Base-by-base conservation (phyloP, 92 coral and sea anemone genomes). In the Ricordea florida region DNA sequence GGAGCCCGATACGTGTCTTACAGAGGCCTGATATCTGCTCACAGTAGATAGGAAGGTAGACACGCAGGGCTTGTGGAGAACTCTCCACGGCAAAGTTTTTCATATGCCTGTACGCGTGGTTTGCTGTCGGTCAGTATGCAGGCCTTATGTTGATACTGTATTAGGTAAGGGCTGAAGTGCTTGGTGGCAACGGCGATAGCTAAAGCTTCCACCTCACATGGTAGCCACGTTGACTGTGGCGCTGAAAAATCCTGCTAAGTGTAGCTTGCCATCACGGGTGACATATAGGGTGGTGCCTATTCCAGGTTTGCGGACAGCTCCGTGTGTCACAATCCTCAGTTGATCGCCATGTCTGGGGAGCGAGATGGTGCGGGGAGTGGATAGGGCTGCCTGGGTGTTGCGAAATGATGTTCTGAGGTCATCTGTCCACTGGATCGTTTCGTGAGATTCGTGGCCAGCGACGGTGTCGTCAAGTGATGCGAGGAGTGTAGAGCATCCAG, bases 41-140 rank as follows among this genome's bases (percentile, higher is more conserved):
- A 73, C 82, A 22, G 33, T 62, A 13, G 86, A 46, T 55, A 81
- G 55, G 75, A 73, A 73, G 40, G 66, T 61, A 4, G 83, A 74
- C 36, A 82, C 83, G 8, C 67, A 72, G 68, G 89, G 83, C 89
- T 75, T 23, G 83, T 56, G 24, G 89, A 66, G 34, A 76, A 83
- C 73, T 66, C 78, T 18, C 84, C 60, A 10, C 78, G 71, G 76
- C 78, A 75, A 0, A 83, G 78, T 58, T 76, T 76, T 31, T 36
- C 52, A 20, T 25, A 57, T 0, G 80, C 72, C 20, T 80, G 80
- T 23, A 65, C 40, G 24, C 76, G 49, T 1, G 84, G 77, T 44
- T 78, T 78, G 56, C 84, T 78, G 57, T 66, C 69, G 2, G 84
- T 66, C 52, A 56, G 69, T 28, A 78, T 56, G 53, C 62, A 53